Evolutionary conservation across 2,888 invertebrate species (phyloP).

Genomic region (Epsilonema sp.): DNA sequence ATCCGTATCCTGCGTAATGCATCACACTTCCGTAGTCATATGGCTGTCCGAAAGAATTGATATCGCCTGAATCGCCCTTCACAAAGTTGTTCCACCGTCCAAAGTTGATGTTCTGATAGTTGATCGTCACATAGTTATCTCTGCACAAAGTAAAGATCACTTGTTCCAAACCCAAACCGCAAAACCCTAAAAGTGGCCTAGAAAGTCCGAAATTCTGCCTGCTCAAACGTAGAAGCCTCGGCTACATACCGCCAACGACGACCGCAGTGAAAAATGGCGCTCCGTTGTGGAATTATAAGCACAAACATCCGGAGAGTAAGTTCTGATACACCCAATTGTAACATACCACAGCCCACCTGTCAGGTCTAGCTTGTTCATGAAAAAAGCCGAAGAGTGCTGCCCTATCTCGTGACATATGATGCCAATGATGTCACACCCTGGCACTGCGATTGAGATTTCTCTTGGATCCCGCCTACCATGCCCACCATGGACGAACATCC

Average conservation of each 20-base stretch:
- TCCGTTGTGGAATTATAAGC: too few relatives aligned
- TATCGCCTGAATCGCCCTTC: not conserved
- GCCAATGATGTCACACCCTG: slow-evolving; percentile 25
- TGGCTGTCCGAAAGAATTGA: slow-evolving; percentile 16
- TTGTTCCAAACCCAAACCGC: too few relatives aligned
- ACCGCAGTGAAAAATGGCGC: too few relatives aligned
- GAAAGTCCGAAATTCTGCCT: too few relatives aligned
- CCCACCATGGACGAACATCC: slow-evolving; percentile 27
- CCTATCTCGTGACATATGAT: slow-evolving; percentile 27
- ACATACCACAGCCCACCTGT: too few relatives aligned
- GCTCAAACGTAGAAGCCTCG: too few relatives aligned
- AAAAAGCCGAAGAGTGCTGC: slow-evolving; percentile 14
- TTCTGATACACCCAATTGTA: too few relatives aligned
- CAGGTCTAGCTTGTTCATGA: slow-evolving; percentile 26
- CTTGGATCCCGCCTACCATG: slow-evolving; percentile 23
- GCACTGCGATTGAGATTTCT: slow-evolving; percentile 24
- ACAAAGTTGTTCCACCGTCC: slow-evolving; percentile 1
- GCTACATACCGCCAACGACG: too few relatives aligned
- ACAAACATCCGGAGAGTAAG: too few relatives aligned
- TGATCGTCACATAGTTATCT: slow-evolving; percentile 14
- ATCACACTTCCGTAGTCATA: slow-evolving; percentile 19
- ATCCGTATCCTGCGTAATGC: slow-evolving; percentile 26
- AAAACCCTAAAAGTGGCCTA: too few relatives aligned
- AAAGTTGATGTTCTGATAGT: slow-evolving; percentile 17
- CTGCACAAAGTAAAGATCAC: too few relatives aligned